Conservation (phyloP, 2,888 invertebrate genomes). For the Cacoxenus indagator region DNA sequence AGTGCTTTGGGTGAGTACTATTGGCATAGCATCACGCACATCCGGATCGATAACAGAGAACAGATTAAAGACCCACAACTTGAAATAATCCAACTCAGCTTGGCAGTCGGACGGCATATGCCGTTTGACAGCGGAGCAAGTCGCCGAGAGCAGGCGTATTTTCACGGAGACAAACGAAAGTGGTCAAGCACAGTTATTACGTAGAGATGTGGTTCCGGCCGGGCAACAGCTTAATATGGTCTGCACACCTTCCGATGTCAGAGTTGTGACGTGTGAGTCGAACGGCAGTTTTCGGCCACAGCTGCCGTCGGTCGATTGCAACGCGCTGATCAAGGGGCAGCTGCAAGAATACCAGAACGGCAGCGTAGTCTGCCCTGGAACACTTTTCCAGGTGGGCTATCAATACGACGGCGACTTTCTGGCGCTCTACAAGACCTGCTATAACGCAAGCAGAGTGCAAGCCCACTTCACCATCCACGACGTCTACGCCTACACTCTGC, state of each 20-base stretch:
- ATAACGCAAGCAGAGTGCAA: neutral
- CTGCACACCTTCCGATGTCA: constrained; percentile 22
- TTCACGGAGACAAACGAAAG: neutral
- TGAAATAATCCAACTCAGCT: neutral
- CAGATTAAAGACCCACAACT: neutral
- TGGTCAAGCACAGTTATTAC: too few relatives aligned
- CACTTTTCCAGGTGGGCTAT: constrained; percentile 40
- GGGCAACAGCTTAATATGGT: constrained; percentile 26
- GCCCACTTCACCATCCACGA: constrained; percentile 28
- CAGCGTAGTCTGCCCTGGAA: constrained; percentile 23
- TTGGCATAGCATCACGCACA: too few relatives aligned
- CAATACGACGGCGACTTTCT: constrained; percentile 31
- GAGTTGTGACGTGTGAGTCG: constrained; percentile 21
- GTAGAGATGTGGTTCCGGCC: constrained; percentile 23
- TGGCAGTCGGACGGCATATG: neutral
- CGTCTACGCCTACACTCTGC: neutral
- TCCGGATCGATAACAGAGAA: neutral
- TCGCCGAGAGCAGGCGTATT: neutral
- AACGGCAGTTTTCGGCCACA: constrained; percentile 14
- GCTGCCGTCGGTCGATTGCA: constrained; percentile 22
- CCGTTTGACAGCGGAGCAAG: neutral
- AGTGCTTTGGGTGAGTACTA: neutral
- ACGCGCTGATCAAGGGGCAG: neutral
- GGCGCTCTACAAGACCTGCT: constrained; percentile 47
- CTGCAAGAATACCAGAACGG: neutral